Conservation (phyloP, 2,888 invertebrate species). For the Ormyrus labotus region DNA sequence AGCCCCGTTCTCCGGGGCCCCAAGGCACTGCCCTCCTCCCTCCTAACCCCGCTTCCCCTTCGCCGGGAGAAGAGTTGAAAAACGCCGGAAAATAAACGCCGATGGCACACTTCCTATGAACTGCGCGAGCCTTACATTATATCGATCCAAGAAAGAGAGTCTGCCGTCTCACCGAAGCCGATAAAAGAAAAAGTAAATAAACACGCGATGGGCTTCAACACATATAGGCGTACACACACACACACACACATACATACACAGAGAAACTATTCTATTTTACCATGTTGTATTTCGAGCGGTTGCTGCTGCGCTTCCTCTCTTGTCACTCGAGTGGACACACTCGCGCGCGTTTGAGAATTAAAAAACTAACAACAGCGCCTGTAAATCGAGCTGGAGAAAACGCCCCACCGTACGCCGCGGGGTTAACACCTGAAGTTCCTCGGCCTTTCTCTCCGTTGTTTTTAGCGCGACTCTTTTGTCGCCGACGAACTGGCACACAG, state of each 20-base stretch:
- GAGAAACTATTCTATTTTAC: conserved; percentile 22
- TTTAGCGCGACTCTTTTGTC: neutral
- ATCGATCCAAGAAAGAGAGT: conserved; percentile 11
- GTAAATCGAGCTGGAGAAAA: conserved; percentile 15
- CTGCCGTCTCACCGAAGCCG: neutral
- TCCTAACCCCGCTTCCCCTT: neutral
- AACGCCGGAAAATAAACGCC: neutral
- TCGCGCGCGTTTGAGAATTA: neutral
- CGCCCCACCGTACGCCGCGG: conserved; percentile 9
- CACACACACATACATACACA: neutral
- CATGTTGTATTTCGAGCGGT: conserved; percentile 10
- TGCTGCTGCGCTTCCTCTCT: neutral
- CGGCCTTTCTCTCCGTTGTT: neutral
- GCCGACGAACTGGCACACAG: neutral
- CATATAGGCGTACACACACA: neutral
- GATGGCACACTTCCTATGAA: conserved; percentile 30
- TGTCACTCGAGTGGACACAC: neutral
- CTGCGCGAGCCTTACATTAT: conserved; percentile 10
- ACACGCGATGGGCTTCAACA: neutral
- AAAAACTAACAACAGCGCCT: no score
- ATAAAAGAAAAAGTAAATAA: conserved; percentile 48
- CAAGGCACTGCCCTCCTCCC: no score
- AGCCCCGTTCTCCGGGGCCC: neutral
- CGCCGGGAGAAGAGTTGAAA: neutral
- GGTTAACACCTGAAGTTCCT: conserved; percentile 9